Percentiles rank a stretch among this genome's conserved stretches.
Evolutionary conservation across 2,888 invertebrate species (phyloP).

Genomic region (Amiota mariae): DNA sequence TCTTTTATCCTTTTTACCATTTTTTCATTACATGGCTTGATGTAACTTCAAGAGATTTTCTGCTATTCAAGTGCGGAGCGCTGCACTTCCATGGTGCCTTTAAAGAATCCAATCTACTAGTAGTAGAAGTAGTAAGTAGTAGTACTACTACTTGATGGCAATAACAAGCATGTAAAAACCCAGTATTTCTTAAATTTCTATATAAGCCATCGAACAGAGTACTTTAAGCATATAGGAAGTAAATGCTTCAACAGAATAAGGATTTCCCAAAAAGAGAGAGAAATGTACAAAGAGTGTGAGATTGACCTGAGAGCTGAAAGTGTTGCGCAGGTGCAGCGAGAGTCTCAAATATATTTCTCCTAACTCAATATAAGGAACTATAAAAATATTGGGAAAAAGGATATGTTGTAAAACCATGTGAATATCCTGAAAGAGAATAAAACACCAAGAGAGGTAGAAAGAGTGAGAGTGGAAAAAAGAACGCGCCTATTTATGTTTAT

Average conservation of each 20-base stretch:
- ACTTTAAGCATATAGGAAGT: constrained; percentile 42
- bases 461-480: neutral
- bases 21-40: no score
- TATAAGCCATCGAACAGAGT: neutral
- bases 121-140: neutral
- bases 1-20: constrained; percentile 29
- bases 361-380: constrained; percentile 1
- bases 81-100: constrained; percentile 37
- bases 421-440: neutral
- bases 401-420: neutral
- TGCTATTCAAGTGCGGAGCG: neutral
- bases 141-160: no score
- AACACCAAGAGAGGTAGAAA: neutral
- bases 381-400: constrained; percentile 20
- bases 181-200: constrained; percentile 23
- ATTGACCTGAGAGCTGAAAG: neutral
- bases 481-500: neutral
- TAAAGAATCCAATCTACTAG: constrained; percentile 41
- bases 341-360: neutral
- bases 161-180: constrained; percentile 47
- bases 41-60: neutral
- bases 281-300: neutral
- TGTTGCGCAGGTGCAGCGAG: constrained; percentile 22
- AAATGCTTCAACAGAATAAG: neutral
- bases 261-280: no score